Evolutionary conservation across 2,888 invertebrate genomes (phyloP).

Genomic region (Muschampia plurimacula): DNA sequence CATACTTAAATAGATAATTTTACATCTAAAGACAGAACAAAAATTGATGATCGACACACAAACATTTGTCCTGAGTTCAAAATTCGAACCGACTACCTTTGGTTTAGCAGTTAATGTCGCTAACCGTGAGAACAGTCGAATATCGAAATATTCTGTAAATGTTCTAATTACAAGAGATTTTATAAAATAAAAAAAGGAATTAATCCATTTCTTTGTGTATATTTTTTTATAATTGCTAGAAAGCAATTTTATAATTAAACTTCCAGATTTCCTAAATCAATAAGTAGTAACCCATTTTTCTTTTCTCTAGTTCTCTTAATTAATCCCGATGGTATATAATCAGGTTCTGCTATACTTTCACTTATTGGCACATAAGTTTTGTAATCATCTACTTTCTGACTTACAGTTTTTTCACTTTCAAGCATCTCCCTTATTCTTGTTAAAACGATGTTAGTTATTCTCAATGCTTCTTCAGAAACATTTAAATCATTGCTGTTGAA

Average conservation of each 20-base stretch:
- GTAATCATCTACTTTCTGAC: constrained; percentile 21
- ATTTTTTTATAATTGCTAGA: background rate
- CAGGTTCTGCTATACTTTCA: constrained; percentile 45
- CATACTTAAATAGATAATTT: too few species aligned
- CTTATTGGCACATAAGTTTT: constrained; percentile 47
- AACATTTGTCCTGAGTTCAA: too few species aligned
- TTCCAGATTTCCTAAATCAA: constrained; percentile 21
- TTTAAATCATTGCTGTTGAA: constrained; percentile 14
- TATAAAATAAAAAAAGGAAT: background rate
- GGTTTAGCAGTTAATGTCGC: too few species aligned
- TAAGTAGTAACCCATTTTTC: constrained; percentile 34
- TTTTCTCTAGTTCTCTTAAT: constrained; percentile 18
- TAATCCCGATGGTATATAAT: constrained; percentile 20
- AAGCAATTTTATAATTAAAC: background rate
- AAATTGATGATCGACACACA: too few species aligned
- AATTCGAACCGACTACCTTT: too few species aligned
- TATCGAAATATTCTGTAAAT: too few species aligned
- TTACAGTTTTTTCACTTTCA: constrained; percentile 35
- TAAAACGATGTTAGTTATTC: constrained; percentile 39
- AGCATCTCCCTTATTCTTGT: constrained; percentile 40
- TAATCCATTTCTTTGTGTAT: background rate
- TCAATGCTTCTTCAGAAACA: constrained; percentile 23
- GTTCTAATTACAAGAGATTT: too few species aligned
- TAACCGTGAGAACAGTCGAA: too few species aligned
- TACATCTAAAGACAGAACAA: too few species aligned